These are phyloP conservation scores for Blera fallax DNA, from an alignment of 2,888 invertebrate genomes.

Conservation along the genomic window DNA sequence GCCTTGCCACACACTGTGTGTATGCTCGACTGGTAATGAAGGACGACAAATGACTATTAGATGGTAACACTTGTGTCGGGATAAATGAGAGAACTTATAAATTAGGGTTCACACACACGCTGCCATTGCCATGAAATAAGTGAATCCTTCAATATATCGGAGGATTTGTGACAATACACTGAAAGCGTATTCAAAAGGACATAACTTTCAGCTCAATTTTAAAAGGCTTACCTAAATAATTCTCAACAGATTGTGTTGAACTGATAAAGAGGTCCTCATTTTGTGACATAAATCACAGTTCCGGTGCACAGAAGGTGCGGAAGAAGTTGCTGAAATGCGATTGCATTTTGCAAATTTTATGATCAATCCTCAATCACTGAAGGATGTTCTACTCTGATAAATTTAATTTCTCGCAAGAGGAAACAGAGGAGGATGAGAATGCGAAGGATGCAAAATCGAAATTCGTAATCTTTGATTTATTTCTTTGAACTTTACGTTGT, in stretches of 20 bases:
- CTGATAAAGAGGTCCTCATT: background rate
- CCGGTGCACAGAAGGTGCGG: background rate
- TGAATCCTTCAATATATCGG: conserved; percentile 29
- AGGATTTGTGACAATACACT: conserved; percentile 39
- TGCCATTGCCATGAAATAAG: conserved; percentile 30
- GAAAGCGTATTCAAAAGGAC: background rate
- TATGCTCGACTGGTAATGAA: conserved; percentile 59
- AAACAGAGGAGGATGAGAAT: background rate
- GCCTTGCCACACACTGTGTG: conserved; percentile 21
- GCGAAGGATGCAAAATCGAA: conserved; percentile 20
- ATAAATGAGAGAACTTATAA: conserved; percentile 68
- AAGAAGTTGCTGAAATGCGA: background rate
- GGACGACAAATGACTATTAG: conserved; percentile 68
- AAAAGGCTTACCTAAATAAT: background rate
- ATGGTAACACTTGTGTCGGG: conserved; percentile 66
- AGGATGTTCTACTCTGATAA: conserved; percentile 8
- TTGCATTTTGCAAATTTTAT: conserved; percentile 17
- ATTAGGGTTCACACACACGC: conserved; percentile 57
- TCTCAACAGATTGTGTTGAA: conserved; percentile 4
- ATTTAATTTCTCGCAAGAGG: conserved; percentile 34
- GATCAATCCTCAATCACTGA: conserved; percentile 41
- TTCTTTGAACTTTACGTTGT: background rate
- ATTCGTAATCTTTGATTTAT: conserved; percentile 33
- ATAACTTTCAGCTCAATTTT: conserved; percentile 24
- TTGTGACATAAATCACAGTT: background rate